Evolutionary conservation across 2,113 vertebrate genomes (phyloP), one percentile per base, ranked within the genome.

Genomic region (Guaruba guarouba): DNA sequence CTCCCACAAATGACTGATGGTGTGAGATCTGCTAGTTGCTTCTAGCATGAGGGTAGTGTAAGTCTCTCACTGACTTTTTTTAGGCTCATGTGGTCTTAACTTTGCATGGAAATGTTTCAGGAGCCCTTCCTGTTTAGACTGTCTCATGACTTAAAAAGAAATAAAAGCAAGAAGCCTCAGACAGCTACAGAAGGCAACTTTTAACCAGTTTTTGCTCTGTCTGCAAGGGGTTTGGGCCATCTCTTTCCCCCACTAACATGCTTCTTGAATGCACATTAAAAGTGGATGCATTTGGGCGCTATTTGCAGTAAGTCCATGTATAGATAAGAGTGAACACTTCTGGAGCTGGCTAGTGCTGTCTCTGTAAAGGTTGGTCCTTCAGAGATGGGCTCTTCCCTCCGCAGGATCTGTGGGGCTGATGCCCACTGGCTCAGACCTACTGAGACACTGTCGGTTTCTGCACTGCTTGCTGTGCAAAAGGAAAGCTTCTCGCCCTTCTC

Each of bases 31-130:
- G 18, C 76, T n/a, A 1, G 12, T 10, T 46, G 61, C 27, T 37
- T 35, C 54, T 16, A 27, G 69, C 46, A 3, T 6, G 5, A 19
- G 64, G 57, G 39, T 11, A 5, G 12, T 10, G 35, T 17, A 6
- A 33, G 49, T 37, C 54, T 55, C 20, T 23, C 1, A 0, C 12
- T 0, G 2, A 2, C 52, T 41, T 1, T 46, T 2, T 52, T 75
- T 44, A 10, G 37, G 13, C 62, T 83, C 33, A 4, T 24, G 37
- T 33, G 29, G 15, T 28, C 23, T 59, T 59, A 10, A 35, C 35
- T 76, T 64, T 6, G 8, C 27, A 4, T 31, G 59, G 88, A 35
- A 43, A 12, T 24, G 41, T 28, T 54, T 63, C 4, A 22, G 70
- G 54, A 52, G 43, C 54, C 22, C 52, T 64, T 19, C 8, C 15